Base-by-base conservation (phyloP, 2,113 vertebrate genomes). In the Acanthisitta chloris region DNA sequence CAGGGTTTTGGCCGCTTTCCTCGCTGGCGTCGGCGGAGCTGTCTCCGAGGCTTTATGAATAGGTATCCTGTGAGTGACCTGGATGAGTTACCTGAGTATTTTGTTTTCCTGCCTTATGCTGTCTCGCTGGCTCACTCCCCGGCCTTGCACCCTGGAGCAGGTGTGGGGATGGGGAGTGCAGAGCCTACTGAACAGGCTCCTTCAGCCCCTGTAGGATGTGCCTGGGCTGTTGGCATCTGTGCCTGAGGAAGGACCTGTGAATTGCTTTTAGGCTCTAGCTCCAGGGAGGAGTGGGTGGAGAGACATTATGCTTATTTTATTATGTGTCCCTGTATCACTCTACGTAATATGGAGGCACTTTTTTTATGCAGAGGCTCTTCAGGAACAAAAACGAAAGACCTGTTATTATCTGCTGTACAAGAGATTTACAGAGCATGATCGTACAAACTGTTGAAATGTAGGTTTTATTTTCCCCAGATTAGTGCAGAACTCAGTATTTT, bases 1-100 rank as follows among this genome's bases (percentile, higher is more conserved):
- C 92, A 86, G 79, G 95, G 67, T 8, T 95, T 91, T 96, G 97
- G 97, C 96, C 24, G 81, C 95, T 54, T 83, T 96, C 94, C 96
- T 54, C 3, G 43, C 92, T 95, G 96, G 71, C 42, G 72, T 77
- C 38, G n/a, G 84, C 34, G 9, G 90, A 78, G 94, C 95, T 9
- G 83, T 86, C 95, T 96, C 83, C 0, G 69, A 73, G 82, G 76
- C 58, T 67, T 25, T 55, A 8, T 17, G 82, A 74, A 78, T 48
- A 77, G 74, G 74, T 65, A 57, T 49, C 79, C 54, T 69, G 93
- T 2, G 91, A 86, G 48, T 4, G 54, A n/a, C 80, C 79, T 43
- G 88, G 58, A 54, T 26, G 72, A 78, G 40, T 73, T 81, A 81
- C 92, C 76, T 58, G 90, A 3, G 2, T 51, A 0, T 65, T 91